Evolutionary conservation across 2,113 vertebrate species (phyloP).

Genomic region (Spizaetus ornatus): DNA sequence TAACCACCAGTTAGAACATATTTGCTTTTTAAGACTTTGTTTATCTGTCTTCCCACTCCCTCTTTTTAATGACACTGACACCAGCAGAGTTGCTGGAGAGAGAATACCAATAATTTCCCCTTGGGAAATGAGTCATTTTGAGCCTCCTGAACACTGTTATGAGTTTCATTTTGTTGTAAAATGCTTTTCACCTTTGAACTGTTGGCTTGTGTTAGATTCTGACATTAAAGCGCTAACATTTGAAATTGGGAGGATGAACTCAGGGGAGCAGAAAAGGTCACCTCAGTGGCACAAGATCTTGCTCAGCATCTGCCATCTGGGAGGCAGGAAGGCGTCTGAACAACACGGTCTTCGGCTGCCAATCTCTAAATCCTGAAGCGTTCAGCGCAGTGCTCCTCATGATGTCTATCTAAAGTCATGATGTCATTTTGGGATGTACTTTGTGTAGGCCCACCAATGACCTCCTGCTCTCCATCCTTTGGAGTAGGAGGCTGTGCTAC

Average conservation of each 20-base stretch:
- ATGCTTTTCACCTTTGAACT: slow-evolving; percentile 52
- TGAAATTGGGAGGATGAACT: not conserved
- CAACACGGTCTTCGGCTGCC: accelerated
- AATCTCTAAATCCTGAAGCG: accelerated
- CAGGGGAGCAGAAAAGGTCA: not conserved
- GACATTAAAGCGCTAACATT: not conserved
- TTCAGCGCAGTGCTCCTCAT: not conserved
- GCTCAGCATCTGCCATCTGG: not conserved
- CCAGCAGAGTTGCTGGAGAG: not conserved
- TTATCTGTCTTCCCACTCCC: slow-evolving; percentile 37
- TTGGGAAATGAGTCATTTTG: slow-evolving; percentile 23
- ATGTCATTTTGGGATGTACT: not conserved
- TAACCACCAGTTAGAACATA: slow-evolving; percentile 41
- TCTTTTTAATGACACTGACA: slow-evolving; percentile 32
- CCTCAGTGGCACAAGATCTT: not conserved
- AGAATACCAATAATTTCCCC: not conserved
- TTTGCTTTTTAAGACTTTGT: slow-evolving; percentile 53
- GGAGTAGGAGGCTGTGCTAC: not conserved
- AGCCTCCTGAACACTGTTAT: not conserved
- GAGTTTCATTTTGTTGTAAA: slow-evolving; percentile 32
- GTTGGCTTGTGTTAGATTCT: not conserved
- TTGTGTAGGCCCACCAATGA: not conserved
- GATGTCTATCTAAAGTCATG: not conserved
- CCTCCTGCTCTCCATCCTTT: not conserved
- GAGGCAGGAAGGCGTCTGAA: not conserved